Base-by-base conservation (phyloP, 2,797 vertebrate genomes). In the Gobio occitaniae region DNA sequence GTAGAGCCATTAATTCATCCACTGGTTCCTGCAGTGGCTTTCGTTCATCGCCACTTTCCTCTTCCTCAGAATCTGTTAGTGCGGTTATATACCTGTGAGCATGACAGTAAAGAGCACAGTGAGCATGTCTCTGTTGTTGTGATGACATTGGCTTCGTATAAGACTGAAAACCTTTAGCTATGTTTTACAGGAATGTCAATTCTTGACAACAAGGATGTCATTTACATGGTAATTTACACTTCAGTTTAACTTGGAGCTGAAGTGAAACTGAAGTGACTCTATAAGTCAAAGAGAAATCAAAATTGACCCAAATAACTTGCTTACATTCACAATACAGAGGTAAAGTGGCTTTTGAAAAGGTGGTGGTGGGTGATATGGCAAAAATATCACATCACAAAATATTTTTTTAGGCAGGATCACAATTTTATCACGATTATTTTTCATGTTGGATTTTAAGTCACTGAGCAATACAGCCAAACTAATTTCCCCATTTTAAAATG, bases 1-100 rank as follows among this genome's bases (percentile, higher is more conserved):
- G 93, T 82, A 99, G 92, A 71, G 86, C 52, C 3, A 89, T 38
- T 12, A 98, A 90, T 15, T 93, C 91, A 84, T 95, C 92, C 66
- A 38, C 80, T 2, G 88, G 89, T 72, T 87, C 83, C 48, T 93
- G 92, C 21, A 94, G 94, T 88, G 82, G 17, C 38, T 94, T 91
- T 69, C 90, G 90, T 59, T 91, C 74, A 21, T 72, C 82, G 19
- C 93, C 91, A 32, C 88, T 87, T 52, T 68, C 93, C 12, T 95
- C 95, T 29, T 96, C 95, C 36, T 96, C 96, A 0, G 95, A 96
- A 91, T 98, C 97, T 0, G 96, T 97, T 87, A 97, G 93, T 82
- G 98, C 98, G 0, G 98, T 99, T 66, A 98, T 95, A 81, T 99
- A 99, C 90, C 98, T 99, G 92, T 88, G 41, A 93, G 94, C 86